Base-by-base conservation (phyloP, 1,140 invertebrate species). In the Bombus superbus region DNA sequence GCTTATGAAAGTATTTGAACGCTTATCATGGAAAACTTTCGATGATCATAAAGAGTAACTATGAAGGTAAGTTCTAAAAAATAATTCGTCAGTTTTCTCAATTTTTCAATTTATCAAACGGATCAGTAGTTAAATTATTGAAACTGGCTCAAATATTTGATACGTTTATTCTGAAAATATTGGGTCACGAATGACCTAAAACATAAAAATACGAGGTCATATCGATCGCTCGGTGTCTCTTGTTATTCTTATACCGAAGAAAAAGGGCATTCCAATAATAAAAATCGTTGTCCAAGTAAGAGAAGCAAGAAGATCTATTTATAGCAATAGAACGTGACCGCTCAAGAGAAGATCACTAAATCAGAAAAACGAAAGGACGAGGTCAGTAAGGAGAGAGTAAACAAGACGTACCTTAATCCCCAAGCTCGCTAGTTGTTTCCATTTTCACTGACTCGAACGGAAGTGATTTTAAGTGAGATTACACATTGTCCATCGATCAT, bases 401-500 rank as follows among this genome's bases (percentile, higher is more conserved):
- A 85, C 72, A 84, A 89, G 77, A 89, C 88, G 69, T 71, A 44
- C 57, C 71, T 77, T 87, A 78, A 83, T 87, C 76, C 40, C 62
- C n/a, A 47, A 62, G 81, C 40, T 64, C 40, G 68, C 69, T 72
- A 73, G 86, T 89, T 92, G 92, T 93, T 93, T 93, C 92, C 91
- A 91, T 92, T 93, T 93, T 92, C 90, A 86, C 92, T 92, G 91
- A 90, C 87, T 89, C 83, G 79, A 77, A 42, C 90, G 47, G 6
- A 53, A 53, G 18, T 15, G 18, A 53, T 53, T 53, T 53, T 73
- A 75, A 73, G 77, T 76, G 88, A 91, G 92, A 91, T 90, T 88
- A 92, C 87, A 91, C 87, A 86, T 91, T 74, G 73, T 77, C 77
- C 59, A 81, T 74, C 85, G 86, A 85, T 76, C 77, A 22, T 22